Evolutionary conservation across 2,113 vertebrate species (phyloP), one percentile per base, ranked within the genome.

Genomic region (Vulpes vulpes): DNA sequence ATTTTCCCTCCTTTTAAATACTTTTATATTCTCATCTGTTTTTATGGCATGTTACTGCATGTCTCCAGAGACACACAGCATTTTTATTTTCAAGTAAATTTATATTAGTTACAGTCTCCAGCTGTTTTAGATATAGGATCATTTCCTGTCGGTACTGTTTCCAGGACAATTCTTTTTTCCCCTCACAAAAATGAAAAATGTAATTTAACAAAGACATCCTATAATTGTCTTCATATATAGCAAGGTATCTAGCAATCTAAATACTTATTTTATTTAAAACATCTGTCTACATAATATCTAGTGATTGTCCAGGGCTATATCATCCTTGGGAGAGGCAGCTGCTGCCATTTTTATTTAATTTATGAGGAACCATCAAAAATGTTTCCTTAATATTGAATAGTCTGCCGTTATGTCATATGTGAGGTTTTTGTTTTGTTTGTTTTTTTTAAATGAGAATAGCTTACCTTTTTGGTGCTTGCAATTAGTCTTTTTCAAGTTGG

Each of bases 11-110:
- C 93, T 98, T 98, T 98, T 76, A 97, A 98, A 98, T 98, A 98
- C 96, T 98, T 98, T 98, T 97, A 96, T 98, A 98, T 98, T 98
- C 90, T 97, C 98, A 98, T 98, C 98, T 98, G 98, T 94, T 98
- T 98, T 99, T 98, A 98, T 97, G 98, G 97, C 98, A 93, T 98
- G 98, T 98, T 98, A 96, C 98, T 98, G 97, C 98, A 96, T 98
- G 98, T 98, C 99, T 99, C 98, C 96, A 98, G 99, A 98, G 99
- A 95, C 99, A 98, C 98, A 97, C 97, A 98, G 97, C 98, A 98
- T 98, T 99, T 99, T 99, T 99, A 98, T 99, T 99, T 99, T 98
- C 98, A 98, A 98, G 98, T 99, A 99, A 98, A 98, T 99, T 99
- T 98, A 98, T 99, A 99, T 99, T 98, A 98, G 98, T 98, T 99